These are phyloP conservation scores for Monodelphis domestica DNA, from an alignment of 2,797 vertebrate genomes.

Conservation along the genomic window DNA sequence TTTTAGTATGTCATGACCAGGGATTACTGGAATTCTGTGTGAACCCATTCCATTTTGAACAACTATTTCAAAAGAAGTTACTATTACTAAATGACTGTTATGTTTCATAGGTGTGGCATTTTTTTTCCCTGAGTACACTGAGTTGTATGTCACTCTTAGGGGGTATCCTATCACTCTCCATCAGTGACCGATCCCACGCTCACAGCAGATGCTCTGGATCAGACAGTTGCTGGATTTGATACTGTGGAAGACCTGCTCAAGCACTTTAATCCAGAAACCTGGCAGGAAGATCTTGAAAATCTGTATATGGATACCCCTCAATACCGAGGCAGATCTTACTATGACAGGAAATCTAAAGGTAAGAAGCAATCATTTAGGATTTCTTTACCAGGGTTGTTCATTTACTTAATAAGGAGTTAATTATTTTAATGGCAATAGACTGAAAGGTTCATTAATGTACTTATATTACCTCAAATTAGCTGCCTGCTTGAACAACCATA, in stretches of 20 bases:
- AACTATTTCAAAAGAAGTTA: not conserved
- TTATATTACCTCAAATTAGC: not conserved
- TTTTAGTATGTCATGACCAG: not conserved
- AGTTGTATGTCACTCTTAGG: conserved; percentile 87
- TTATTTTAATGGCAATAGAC: not conserved
- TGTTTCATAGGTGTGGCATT: conserved; percentile 65
- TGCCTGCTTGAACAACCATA: not conserved
- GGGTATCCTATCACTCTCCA: conserved; percentile 84
- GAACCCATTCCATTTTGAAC: conserved; percentile 2
- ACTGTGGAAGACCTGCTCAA: conserved; percentile 94
- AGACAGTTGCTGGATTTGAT: conserved; percentile 92
- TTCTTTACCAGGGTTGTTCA: conserved; percentile 11
- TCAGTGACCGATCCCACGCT: conserved; percentile 89
- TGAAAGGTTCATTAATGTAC: not conserved
- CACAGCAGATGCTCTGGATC: conserved; percentile 91
- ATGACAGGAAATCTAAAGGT: conserved; percentile 94
- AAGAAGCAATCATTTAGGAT: conserved; percentile 62
- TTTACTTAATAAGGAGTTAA: not conserved
- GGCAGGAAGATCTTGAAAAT: conserved; percentile 95
- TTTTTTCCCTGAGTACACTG: conserved; percentile 79
- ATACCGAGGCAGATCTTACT: conserved; percentile 91
- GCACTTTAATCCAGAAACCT: conserved; percentile 93
- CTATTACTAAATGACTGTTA: conserved; percentile 34
- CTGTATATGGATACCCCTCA: conserved; percentile 91
- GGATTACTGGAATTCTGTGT: not conserved